These are phyloP conservation scores for Coregonus ussuriensis DNA, from an alignment of 2,797 vertebrate species.

Conservation along the genomic window DNA sequence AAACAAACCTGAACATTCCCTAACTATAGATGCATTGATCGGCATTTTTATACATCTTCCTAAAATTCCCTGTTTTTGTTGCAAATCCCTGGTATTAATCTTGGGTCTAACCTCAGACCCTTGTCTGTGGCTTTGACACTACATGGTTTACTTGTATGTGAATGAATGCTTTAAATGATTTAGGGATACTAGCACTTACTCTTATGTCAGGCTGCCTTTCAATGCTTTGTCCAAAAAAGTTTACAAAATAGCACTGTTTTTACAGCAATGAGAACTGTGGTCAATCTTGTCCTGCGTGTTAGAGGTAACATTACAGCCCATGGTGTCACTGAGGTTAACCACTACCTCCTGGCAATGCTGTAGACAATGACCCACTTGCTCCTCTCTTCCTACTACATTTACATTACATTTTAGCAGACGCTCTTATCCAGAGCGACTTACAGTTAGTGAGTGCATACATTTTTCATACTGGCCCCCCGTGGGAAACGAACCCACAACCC, in stretches of 20 bases:
- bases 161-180: conserved; percentile 6
- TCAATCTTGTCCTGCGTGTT: not conserved
- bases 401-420: too few species aligned
- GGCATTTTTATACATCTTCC: not conserved
- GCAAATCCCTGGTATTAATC: not conserved
- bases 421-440: too few species aligned
- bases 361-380: not conserved
- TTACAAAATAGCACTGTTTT: not conserved
- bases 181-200: not conserved
- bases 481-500: too few species aligned
- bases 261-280: not conserved
- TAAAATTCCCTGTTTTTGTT: not conserved
- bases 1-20: conserved; percentile 32
- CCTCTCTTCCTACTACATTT: too few species aligned
- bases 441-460: too few species aligned
- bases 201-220: not conserved
- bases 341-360: not conserved
- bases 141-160: conserved; percentile 4
- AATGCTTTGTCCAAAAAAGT: not conserved
- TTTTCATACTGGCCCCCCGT: too few species aligned
- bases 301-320: not conserved
- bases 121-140: not conserved
- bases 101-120: not conserved
- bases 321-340: conserved; percentile 7
- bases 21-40: conserved; percentile 24